Evolutionary conservation across 2,888 invertebrate species (phyloP).

Genomic region (Caenorhabditis sulstoni): DNA sequence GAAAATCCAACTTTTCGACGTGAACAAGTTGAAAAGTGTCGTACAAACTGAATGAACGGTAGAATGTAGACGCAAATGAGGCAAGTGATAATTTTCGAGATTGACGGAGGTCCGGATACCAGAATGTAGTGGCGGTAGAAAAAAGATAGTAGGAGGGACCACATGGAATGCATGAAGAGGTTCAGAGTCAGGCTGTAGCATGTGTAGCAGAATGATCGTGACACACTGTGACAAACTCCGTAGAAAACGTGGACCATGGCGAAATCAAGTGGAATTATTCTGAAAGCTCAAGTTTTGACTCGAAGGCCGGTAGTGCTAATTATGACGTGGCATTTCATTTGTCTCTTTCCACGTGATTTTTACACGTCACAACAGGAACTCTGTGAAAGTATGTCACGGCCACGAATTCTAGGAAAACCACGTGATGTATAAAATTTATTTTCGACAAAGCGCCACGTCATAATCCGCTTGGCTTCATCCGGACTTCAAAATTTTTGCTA

Average conservation of each 20-base stretch:
- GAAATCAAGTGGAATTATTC: constrained; percentile 39
- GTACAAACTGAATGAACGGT: constrained; percentile 27
- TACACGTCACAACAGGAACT: too few species aligned
- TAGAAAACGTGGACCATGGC: constrained; percentile 48
- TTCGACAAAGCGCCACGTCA: too few species aligned
- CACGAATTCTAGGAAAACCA: too few species aligned
- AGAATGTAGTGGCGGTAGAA: constrained; percentile 40
- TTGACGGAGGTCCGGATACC: constrained; percentile 8
- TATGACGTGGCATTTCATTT: too few species aligned
- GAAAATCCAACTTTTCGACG: background rate
- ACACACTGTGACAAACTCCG: constrained; percentile 23
- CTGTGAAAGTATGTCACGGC: too few species aligned
- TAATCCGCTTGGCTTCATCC: too few species aligned
- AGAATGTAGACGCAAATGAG: constrained; percentile 28
- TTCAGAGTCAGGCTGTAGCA: constrained; percentile 37
- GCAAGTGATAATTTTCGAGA: constrained; percentile 6
- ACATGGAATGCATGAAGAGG: constrained; percentile 45
- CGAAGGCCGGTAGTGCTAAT: too few species aligned
- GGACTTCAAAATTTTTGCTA: too few species aligned
- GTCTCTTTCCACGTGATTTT: too few species aligned
- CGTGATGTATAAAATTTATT: too few species aligned
- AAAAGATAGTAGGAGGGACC: constrained; percentile 38
- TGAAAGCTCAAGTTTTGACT: constrained; percentile 11
- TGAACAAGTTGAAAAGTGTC: background rate
- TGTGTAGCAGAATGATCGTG: constrained; percentile 16